phyloP scores from a whole-genome alignment of 2,113 vertebrate genomes.

The Camelus bactrianus region DNA sequence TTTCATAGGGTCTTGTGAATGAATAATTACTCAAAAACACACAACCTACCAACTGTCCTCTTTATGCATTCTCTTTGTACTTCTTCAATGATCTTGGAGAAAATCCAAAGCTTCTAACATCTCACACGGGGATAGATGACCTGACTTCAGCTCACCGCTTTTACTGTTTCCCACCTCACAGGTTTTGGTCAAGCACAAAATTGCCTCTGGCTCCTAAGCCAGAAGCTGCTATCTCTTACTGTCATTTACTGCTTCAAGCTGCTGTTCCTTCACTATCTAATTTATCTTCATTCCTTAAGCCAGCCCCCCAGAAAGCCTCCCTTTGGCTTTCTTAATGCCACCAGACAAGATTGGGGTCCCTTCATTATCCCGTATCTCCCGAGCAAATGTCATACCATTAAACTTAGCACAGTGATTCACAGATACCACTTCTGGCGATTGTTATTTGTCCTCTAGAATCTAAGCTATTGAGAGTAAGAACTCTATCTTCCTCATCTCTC shows the following conservation, averaged over 20 bases:
- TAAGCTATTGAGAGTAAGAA: background rate
- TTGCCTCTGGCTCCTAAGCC: background rate
- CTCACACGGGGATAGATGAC: background rate
- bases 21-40: constrained; percentile 11
- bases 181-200: background rate
- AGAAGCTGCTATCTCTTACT: background rate
- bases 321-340: background rate
- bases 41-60: background rate
- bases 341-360: background rate
- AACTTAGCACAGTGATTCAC: background rate
- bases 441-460: background rate
- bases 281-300: background rate
- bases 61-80: background rate
- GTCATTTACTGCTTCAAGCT: background rate
- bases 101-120: background rate
- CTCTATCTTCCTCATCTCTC: background rate
- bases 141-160: background rate
- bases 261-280: background rate
- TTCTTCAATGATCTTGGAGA: background rate
- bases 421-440: background rate
- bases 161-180: background rate
- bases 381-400: background rate
- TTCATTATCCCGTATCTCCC: background rate
- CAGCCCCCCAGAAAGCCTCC: background rate
- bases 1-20: background rate